Conservation (phyloP, 2,797 vertebrate genomes). For the Decapterus maruadsi region DNA sequence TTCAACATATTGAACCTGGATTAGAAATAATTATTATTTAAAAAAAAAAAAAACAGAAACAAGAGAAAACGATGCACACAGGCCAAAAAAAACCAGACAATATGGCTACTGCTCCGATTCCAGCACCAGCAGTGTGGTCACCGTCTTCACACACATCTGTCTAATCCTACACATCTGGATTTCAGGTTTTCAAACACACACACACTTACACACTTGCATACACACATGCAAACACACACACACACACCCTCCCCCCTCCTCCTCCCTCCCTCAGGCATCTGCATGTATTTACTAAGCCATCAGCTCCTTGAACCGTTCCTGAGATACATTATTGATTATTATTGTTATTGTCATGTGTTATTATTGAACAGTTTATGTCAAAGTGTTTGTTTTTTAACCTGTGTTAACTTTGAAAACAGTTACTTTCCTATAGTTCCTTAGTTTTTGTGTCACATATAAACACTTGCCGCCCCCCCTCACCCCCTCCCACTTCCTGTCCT, state of each 20-base stretch:
- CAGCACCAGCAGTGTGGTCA: slow-evolving; percentile 31
- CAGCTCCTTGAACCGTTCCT: slow-evolving; percentile 42
- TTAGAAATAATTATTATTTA: neutral
- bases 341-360: too few species aligned
- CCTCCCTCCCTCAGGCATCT: neutral
- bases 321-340: slow-evolving; percentile 48
- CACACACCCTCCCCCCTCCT: neutral
- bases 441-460: slow-evolving; percentile 5
- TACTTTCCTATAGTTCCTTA: slow-evolving; percentile 14
- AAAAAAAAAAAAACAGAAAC: neutral
- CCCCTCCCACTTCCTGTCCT: slow-evolving; percentile 6
- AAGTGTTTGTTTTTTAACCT: slow-evolving; percentile 5
- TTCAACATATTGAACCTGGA: slow-evolving; percentile 1
- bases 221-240: too few species aligned
- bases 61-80: slow-evolving; percentile 22
- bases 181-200: slow-evolving; percentile 5
- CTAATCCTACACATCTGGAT: neutral
- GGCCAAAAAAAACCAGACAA: slow-evolving; percentile 38
- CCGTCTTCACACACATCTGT: neutral
- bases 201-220: too few species aligned
- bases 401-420: slow-evolving; percentile 12
- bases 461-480: neutral
- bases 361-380: neutral
- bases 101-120: slow-evolving; percentile 68
- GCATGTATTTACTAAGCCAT: neutral